A percentile compares a stretch with the other conserved stretches of the same genome.
Evolutionary conservation across 2,888 invertebrate species (phyloP).

Genomic region (Eupithecia subumbrata): DNA sequence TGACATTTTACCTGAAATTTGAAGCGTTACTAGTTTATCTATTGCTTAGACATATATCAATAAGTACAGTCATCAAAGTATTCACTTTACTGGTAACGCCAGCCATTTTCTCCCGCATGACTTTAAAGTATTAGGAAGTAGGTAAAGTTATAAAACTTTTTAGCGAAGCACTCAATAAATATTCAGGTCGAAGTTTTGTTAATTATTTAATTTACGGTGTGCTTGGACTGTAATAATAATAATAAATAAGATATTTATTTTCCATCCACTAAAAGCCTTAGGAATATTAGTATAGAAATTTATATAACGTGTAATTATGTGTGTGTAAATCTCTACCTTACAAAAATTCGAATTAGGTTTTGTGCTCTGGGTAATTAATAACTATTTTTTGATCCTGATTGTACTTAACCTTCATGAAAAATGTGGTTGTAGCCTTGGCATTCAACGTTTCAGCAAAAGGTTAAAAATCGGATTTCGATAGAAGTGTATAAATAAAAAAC

Average conservation of each 20-base stretch:
- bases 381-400: not conserved
- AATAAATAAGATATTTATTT: no score
- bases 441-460: not conserved
- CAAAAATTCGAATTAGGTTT: not conserved
- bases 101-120: not conserved
- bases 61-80: not conserved
- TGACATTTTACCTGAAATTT: constrained; percentile 48
- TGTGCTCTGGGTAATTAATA: not conserved
- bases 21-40: not conserved
- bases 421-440: not conserved
- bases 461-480: not conserved
- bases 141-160: not conserved
- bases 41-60: not conserved
- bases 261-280: no score
- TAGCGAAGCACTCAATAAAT: not conserved
- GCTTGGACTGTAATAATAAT: not conserved
- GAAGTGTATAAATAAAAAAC: constrained; percentile 37
- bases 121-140: not conserved
- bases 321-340: not conserved
- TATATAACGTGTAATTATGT: not conserved
- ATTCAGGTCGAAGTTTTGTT: not conserved
- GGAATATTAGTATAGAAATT: no score
- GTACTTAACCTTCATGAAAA: constrained; percentile 5
- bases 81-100: not conserved
- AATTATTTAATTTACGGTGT: not conserved